Evolutionary conservation across 2,888 invertebrate genomes (phyloP), one percentile per base, ranked within the genome.

Genomic region (Scelioninae gen. 2): DNA sequence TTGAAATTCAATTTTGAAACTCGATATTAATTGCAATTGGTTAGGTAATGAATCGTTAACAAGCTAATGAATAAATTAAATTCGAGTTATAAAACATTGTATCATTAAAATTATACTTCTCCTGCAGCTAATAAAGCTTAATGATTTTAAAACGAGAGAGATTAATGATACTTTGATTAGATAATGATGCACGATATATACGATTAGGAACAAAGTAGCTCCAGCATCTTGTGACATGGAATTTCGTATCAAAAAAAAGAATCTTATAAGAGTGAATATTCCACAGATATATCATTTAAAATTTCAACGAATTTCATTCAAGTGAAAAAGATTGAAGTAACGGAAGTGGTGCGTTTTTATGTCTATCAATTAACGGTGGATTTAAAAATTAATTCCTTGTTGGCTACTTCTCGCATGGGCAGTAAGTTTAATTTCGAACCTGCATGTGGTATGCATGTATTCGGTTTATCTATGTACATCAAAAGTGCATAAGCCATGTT

Each of bases 391-490:
- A 64, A 70, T 77, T 74, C 70, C 76, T 63, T 55, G 68, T 71
- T 63, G 64, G 67, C 69, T 76, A 74, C 75, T 74, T 76, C 76
- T 80, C 76, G 74, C 80, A 78, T 77, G 78, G 77, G 77, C 57
- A 53, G 70, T 53, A 71, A 70, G 73, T 68, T 61, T 52, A 46
- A 57, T 63, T 71, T 7, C 28, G 37, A 37, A 57, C 37, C 39
- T 55, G 52, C 39, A 46, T 57, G 52, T 13, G 46, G 35, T 43
- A 37, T 48, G 37, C 65, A 28, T 57, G 46, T 15, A 15, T 46
- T 55, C 11, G 18, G 39, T 48, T 50, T 25, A 50, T 33, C 31
- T 50, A 48, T 35, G 19, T 52, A 52, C 16, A 46, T 41, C 13
- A 35, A 35, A 60, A 64, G 53, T 11, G 55, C 35, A 45, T 57